phyloP scores from a whole-genome alignment of 2,888 invertebrate genomes.

The Drosophila paramelanica region DNA sequence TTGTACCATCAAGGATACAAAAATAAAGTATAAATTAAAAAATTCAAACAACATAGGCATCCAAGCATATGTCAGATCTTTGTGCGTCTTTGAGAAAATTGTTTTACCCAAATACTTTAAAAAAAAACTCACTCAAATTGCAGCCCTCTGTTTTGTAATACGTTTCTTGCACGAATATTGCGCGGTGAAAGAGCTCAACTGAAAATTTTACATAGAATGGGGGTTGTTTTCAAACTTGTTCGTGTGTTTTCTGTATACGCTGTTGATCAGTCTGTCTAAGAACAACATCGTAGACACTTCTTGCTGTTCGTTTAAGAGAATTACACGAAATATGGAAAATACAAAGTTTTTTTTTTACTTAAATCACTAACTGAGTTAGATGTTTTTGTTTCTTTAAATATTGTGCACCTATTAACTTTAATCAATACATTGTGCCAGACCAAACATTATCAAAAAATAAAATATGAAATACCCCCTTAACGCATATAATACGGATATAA shows the following conservation, averaged over 20 bases:
- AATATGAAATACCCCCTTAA: constrained; percentile 37
- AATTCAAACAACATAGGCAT: neutral
- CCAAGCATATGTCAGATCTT: no score
- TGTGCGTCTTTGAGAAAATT: neutral
- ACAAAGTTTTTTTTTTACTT: constrained; percentile 4
- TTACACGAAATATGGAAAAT: neutral
- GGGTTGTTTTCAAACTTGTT: constrained; percentile 30
- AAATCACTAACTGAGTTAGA: neutral
- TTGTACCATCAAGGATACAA: no score
- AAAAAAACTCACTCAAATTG: constrained; percentile 30
- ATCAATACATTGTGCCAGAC: neutral
- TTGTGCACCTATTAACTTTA: neutral
- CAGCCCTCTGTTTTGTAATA: constrained; percentile 1
- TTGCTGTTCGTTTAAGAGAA: constrained; percentile 1
- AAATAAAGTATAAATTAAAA: neutral
- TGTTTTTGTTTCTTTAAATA: neutral
- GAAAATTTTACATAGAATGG: constrained; percentile 16
- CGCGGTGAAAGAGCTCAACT: constrained; percentile 8
- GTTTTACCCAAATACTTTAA: constrained; percentile 3
- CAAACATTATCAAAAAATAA: constrained; percentile 1
- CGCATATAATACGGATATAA: constrained; percentile 28
- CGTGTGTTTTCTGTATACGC: neutral
- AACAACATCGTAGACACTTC: constrained; percentile 28
- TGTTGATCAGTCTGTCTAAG: constrained; percentile 57
- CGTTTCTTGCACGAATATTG: neutral